Percentiles rank a stretch among this genome's conserved stretches.
phyloP scores from a whole-genome alignment of 2,797 vertebrate genomes.

The Sternotherus odoratus region DNA sequence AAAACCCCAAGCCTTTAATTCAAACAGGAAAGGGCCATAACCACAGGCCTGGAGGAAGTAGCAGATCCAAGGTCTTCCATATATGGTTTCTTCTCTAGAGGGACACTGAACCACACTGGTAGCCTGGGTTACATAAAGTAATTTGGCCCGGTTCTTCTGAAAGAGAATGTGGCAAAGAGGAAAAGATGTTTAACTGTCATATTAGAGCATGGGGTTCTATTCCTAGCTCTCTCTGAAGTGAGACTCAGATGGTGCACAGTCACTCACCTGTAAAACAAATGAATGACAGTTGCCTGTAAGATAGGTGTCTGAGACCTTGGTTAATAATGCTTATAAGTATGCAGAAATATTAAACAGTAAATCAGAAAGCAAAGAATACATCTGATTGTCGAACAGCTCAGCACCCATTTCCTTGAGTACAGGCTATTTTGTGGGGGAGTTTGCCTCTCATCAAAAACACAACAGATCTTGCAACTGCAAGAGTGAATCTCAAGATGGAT shows the following conservation, averaged over 20 bases:
- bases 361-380: background rate
- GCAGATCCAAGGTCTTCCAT: background rate
- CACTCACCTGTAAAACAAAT: background rate
- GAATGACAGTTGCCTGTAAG: background rate
- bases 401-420: background rate
- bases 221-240: background rate
- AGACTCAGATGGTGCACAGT: background rate
- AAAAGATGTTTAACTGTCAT: background rate
- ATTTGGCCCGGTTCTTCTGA: background rate
- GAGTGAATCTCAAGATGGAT: background rate
- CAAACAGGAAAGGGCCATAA: background rate
- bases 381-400: background rate
- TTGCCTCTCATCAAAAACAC: background rate
- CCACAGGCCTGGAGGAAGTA: background rate
- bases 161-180: background rate
- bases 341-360: background rate
- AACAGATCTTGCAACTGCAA: background rate
- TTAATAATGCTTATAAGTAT: background rate
- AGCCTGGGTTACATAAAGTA: fast-evolving
- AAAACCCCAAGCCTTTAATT: background rate
- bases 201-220: background rate
- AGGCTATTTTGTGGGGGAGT: background rate
- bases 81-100: background rate
- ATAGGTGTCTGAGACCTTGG: background rate
- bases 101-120: background rate